These are phyloP conservation scores for Pyrochroa serraticornis DNA, from an alignment of 2,888 invertebrate species.

Conservation along the genomic window DNA sequence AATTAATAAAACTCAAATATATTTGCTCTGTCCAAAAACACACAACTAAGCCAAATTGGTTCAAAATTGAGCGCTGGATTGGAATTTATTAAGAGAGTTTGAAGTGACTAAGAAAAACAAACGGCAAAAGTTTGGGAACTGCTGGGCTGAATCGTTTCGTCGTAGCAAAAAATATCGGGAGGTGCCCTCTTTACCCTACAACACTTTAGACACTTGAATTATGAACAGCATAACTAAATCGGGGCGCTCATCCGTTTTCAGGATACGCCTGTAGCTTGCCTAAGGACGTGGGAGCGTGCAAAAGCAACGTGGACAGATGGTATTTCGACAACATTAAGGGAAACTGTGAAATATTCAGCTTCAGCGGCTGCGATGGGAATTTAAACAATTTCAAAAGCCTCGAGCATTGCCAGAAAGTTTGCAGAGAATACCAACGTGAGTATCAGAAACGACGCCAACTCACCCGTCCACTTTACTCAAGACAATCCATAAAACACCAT, in stretches of 20 bases:
- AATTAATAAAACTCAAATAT: too few species aligned
- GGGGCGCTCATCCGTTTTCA: slow-evolving; percentile 22
- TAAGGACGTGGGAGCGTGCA: slow-evolving; percentile 76
- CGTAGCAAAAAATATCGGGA: neutral
- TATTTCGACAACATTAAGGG: slow-evolving; percentile 76
- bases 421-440: slow-evolving; percentile 61
- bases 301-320: slow-evolving; percentile 80
- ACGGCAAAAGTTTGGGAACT: too few species aligned
- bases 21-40: too few species aligned
- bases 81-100: too few species aligned
- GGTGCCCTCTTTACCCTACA: too few species aligned
- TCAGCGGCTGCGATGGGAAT: slow-evolving; percentile 89
- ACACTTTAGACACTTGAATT: neutral
- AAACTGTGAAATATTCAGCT: slow-evolving; percentile 83
- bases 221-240: too few species aligned
- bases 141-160: neutral
- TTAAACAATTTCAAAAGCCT: slow-evolving; percentile 83
- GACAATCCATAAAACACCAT: neutral
- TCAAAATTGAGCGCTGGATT: too few species aligned
- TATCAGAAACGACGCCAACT: neutral
- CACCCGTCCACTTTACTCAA: neutral
- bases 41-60: too few species aligned
- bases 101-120: too few species aligned
- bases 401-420: slow-evolving; percentile 72
- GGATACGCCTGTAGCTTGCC: slow-evolving; percentile 69